phyloP scores from a whole-genome alignment of 1,140 invertebrate species.

The Pissodes strobi region DNA sequence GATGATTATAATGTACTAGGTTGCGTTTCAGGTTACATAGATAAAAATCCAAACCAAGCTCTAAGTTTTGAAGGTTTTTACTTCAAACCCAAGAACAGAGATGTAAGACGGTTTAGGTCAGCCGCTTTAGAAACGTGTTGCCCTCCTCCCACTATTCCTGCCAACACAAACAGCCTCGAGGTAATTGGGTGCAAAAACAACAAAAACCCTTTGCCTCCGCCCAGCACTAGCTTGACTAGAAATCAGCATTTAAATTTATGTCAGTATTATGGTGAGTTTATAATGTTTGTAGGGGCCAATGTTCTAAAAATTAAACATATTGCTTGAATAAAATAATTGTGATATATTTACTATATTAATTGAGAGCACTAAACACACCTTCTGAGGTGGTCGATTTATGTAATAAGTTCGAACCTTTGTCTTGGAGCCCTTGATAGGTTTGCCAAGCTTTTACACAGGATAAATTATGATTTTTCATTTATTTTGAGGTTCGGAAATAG shows the following conservation, averaged over 20 bases:
- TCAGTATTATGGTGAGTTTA: constrained; percentile 65
- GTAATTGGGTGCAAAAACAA: constrained; percentile 67
- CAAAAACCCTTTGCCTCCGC: constrained; percentile 62
- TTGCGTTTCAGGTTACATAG: constrained; percentile 47
- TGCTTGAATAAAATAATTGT: too few relatives aligned
- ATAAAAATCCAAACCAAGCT: constrained; percentile 52
- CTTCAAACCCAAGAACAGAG: constrained; percentile 45
- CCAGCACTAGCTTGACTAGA: constrained; percentile 65
- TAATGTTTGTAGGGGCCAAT: not conserved
- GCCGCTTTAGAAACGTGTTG: constrained; percentile 69
- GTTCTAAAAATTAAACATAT: too few relatives aligned
- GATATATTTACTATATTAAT: too few relatives aligned
- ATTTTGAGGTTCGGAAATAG: constrained; percentile 66
- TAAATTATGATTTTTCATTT: too few relatives aligned
- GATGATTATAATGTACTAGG: too few relatives aligned
- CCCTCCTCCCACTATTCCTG: constrained; percentile 64
- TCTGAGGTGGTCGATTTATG: too few relatives aligned
- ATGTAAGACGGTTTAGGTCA: constrained; percentile 65
- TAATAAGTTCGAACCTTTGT: too few relatives aligned
- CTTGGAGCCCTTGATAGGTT: too few relatives aligned
- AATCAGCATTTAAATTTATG: constrained; percentile 70
- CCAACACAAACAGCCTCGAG: constrained; percentile 70
- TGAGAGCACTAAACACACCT: too few relatives aligned
- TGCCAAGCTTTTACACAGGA: too few relatives aligned
- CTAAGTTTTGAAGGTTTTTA: constrained; percentile 51